Conservation (phyloP, 2,888 invertebrate genomes). For the Euzophera pinguis region DNA sequence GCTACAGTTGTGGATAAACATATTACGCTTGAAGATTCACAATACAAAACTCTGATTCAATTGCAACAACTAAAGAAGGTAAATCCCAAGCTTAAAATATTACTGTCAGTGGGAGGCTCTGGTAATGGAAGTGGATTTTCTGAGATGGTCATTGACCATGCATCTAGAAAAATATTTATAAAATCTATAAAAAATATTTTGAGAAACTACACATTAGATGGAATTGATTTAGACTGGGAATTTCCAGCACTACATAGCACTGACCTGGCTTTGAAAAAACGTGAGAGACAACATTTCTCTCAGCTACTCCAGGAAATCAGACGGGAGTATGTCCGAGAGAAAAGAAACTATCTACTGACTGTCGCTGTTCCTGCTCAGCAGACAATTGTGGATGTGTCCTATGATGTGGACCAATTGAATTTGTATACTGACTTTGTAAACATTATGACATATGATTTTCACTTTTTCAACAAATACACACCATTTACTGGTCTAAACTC, state of each 20-base stretch:
- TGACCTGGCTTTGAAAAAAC: constrained; percentile 21
- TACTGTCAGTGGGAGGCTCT: constrained; percentile 87
- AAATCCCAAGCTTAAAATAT: constrained; percentile 85
- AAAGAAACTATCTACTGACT: constrained; percentile 82
- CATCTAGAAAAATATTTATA: constrained; percentile 83
- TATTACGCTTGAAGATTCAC: constrained; percentile 72
- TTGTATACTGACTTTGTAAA: constrained; percentile 91
- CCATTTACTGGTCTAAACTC: constrained; percentile 93
- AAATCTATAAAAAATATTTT: constrained; percentile 76
- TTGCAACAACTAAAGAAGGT: constrained; percentile 76
- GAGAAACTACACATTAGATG: constrained; percentile 80
- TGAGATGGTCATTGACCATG: constrained; percentile 85
- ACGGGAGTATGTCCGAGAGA: constrained; percentile 81
- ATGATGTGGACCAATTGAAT: constrained; percentile 88
- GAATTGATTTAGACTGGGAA: constrained; percentile 92
- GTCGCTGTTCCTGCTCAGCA: constrained; percentile 90
- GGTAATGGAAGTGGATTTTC: constrained; percentile 82
- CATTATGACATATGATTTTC: constrained; percentile 96
- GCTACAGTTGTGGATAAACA: constrained; percentile 82
- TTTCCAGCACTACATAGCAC: constrained; percentile 84
- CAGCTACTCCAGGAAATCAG: constrained; percentile 87
- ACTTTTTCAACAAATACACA: constrained; percentile 85
- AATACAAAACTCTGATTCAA: constrained; percentile 53
- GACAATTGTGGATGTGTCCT: constrained; percentile 86
- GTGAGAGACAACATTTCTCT: constrained; percentile 86